Percentiles rank a stretch among this genome's conserved stretches.
These are phyloP conservation scores for Girardinichthys multiradiatus DNA, from an alignment of 2,113 vertebrate species.

Conservation along the genomic window DNA sequence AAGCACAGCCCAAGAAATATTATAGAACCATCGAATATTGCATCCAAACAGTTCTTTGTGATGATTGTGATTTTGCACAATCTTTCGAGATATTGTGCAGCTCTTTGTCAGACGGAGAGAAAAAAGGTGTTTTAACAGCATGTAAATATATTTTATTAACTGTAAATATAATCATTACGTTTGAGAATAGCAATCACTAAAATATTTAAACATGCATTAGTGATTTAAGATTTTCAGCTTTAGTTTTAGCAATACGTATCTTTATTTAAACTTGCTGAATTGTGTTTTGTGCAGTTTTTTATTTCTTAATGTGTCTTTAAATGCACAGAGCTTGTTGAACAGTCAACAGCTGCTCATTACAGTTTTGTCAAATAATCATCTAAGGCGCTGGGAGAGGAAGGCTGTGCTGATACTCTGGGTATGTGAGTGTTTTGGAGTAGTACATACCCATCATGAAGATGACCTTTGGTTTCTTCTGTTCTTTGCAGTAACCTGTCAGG, in stretches of 20 bases:
- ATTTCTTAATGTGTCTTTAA: neutral
- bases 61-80: too few relatives aligned
- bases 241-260: neutral
- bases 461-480: slow-evolving; percentile 89
- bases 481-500: slow-evolving; percentile 79
- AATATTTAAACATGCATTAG: too few relatives aligned
- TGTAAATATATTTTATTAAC: too few relatives aligned
- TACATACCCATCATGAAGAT: slow-evolving; percentile 88
- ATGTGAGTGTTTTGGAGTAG: neutral
- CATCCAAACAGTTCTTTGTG: too few relatives aligned
- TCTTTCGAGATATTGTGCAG: too few relatives aligned
- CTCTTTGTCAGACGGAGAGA: too few relatives aligned
- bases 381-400: neutral
- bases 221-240: too few relatives aligned
- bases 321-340: neutral
- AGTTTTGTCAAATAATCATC: neutral
- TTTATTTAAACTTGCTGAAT: neutral
- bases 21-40: too few relatives aligned
- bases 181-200: too few relatives aligned
- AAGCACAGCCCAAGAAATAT: too few relatives aligned
- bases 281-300: neutral
- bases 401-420: neutral
- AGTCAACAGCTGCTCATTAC: slow-evolving; percentile 29
- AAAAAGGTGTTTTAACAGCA: too few relatives aligned
- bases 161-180: too few relatives aligned